Conservation (phyloP, 2,888 invertebrate genomes). For the Actias luna region DNA sequence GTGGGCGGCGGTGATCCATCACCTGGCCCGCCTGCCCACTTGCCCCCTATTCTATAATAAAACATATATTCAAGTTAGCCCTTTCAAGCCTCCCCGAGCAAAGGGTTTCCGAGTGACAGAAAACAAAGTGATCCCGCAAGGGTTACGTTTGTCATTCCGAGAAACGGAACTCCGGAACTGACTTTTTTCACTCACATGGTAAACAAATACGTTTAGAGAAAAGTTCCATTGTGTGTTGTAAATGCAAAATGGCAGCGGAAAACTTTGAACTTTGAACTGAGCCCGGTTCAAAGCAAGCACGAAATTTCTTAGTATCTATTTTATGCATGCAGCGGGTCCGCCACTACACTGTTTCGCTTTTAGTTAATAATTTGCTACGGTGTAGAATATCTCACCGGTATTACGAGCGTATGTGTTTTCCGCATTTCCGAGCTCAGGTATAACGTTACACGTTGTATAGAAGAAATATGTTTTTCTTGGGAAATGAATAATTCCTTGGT, state of each 20-base stretch:
- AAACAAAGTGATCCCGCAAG: constrained; percentile 3
- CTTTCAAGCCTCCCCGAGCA: not conserved
- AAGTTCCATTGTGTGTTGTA: not conserved
- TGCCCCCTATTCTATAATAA: not conserved
- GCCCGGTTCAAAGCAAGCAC: constrained; percentile 19
- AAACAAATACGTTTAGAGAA: not conserved
- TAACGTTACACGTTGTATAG: not conserved
- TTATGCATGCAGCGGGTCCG: constrained; percentile 52
- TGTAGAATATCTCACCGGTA: not conserved
- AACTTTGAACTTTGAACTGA: constrained; percentile 25
- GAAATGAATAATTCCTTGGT: not conserved
- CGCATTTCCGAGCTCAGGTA: not conserved
- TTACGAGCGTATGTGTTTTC: not conserved
- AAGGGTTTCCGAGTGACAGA: not conserved
- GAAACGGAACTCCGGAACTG: not conserved
- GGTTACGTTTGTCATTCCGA: not conserved
- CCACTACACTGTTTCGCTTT: constrained; percentile 64
- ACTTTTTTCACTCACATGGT: not conserved
- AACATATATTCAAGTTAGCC: not conserved
- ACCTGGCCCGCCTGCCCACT: too few species aligned
- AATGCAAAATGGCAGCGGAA: not conserved
- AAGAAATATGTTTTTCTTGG: not conserved
- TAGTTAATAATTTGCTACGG: constrained; percentile 52
- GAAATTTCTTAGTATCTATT: constrained; percentile 53
- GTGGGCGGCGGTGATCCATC: too few species aligned